Base-by-base conservation (phyloP, 1,140 invertebrate genomes). In the Batillaria attramentaria region DNA sequence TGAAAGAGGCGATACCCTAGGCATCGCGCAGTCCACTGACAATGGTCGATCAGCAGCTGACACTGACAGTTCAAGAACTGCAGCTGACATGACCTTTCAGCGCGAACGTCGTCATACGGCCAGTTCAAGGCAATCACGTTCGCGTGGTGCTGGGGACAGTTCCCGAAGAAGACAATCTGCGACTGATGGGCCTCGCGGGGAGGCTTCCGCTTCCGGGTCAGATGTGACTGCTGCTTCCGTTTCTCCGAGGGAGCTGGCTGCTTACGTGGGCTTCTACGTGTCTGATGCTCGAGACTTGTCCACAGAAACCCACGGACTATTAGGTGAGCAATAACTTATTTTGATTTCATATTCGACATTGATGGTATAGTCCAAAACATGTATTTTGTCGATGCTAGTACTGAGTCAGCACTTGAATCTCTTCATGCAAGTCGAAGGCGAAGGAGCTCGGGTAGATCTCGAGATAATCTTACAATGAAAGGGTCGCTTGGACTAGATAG, bases 211-310 rank as follows among this genome's bases (percentile, higher is more conserved):
- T 35, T 18, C 20, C 5, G 66, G 4, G 5, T 10, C 35, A 24
- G 37, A 8, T 18, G 33, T 24, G n/a, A 13, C 41, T 70, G 41
- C 2, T 3, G 66, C 37, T 42, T 18, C 37, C 3, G 66, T 33
- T 10, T 41, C 37, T 3, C 4, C 66, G 16, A n/a, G 68, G 37
- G 77, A 78, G 0, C 16, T 50, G 28, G 50, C 31, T 18, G 66
- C 77, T n/a, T 78, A 78, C 24, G 28, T 78, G 65, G 77, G 77
- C 2, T 78, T 78, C 46, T 78, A 78, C 39, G 50, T 78, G 35
- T 28, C 77, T 28, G 77, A 78, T 31, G 77, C 77, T 13, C 24
- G 77, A 6, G 77, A 70, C 18, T 33, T 78, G 35, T 78, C 77
- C 24, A 13, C 65, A 8, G 28, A 60, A 3, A 78, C 77, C 4